Conservation (phyloP, 2,797 vertebrate species). For the Potorous gilbertii region DNA sequence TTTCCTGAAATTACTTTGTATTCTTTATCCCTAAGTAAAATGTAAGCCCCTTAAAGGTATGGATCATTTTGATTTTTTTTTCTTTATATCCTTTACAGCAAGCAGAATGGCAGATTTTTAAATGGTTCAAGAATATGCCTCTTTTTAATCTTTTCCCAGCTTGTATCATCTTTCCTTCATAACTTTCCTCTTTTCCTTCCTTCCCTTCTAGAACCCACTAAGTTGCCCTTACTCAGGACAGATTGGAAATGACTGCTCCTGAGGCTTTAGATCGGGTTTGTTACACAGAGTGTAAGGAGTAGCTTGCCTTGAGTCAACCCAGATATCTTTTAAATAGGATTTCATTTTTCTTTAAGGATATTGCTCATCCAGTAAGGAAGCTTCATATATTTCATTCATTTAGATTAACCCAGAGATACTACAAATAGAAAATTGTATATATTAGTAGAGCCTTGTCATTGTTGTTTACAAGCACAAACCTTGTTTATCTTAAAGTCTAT, state of each 20-base stretch:
- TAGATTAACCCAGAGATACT: not conserved
- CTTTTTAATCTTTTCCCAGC: not conserved
- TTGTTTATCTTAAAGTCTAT: slow-evolving; percentile 47
- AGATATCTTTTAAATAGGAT: not conserved
- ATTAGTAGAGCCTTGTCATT: not conserved
- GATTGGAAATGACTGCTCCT: not conserved
- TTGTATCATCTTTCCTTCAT: not conserved
- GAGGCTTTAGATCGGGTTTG: not conserved
- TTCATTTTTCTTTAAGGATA: not conserved
- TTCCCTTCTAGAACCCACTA: not conserved
- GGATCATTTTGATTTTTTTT: not conserved
- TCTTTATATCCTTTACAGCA: not conserved
- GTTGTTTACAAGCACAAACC: slow-evolving; percentile 11
- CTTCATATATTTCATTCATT: not conserved
- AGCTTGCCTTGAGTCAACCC: not conserved
- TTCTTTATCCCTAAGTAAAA: not conserved
- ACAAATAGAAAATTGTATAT: not conserved
- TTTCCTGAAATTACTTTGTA: not conserved
- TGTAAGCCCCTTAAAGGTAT: not conserved
- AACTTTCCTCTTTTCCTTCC: not conserved
- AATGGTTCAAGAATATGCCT: not conserved
- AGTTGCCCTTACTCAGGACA: not conserved
- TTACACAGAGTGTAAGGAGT: not conserved
- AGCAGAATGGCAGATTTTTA: not conserved
- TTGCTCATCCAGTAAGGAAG: not conserved